Evolutionary conservation across 2,113 vertebrate genomes (phyloP), one percentile per base, ranked within the genome.

Genomic region (Tor tambroides): DNA sequence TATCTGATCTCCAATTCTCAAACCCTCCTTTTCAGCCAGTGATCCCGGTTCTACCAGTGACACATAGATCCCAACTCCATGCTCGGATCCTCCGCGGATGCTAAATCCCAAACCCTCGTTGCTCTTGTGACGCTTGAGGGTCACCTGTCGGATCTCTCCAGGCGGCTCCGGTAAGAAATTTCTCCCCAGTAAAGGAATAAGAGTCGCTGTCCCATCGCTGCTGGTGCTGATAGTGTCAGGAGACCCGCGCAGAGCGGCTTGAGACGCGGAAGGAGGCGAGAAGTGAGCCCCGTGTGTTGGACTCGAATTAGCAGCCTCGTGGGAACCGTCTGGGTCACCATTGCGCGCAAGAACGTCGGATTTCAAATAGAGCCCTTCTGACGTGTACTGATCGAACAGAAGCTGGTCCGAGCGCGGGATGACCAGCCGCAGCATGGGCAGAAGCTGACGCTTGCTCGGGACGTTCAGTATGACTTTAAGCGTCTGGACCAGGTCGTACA

Each of bases 341-440:
- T 94, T 95, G 87, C 91, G 90, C 0, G 94, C 89, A 17, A 88
- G 90, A 77, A 91, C 80, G 83, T 95, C 93, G 35, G 95, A 93
- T 80, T 96, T 96, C 63, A 98, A 89, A 90, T 97, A 98, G 51
- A 97, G 96, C 35, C 98, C 98, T 92, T 99, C 97, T 1, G 98
- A 97, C 0, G 98, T 99, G 93, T 99, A 99, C 88, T 97, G 97
- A 90, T 99, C 98, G 88, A 99, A 99, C 83, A 99, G 96, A 2
- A 99, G 96, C 96, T 99, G 98, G 93, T 99, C 98, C 0, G 98
- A 98, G 87, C 97, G 96, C 21, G 98, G 98, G 89, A 99, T 97
- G 87, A 99, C 98, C 84, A 98, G 94, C 23, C 98, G 96, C 87
- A 99, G 94, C 96, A 99, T 95, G 88, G 98, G 98, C 77, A 99